Evolutionary conservation across 2,797 vertebrate genomes (phyloP), one percentile per base, ranked within the genome.

Genomic region (Odontamblyopus lacepedii): DNA sequence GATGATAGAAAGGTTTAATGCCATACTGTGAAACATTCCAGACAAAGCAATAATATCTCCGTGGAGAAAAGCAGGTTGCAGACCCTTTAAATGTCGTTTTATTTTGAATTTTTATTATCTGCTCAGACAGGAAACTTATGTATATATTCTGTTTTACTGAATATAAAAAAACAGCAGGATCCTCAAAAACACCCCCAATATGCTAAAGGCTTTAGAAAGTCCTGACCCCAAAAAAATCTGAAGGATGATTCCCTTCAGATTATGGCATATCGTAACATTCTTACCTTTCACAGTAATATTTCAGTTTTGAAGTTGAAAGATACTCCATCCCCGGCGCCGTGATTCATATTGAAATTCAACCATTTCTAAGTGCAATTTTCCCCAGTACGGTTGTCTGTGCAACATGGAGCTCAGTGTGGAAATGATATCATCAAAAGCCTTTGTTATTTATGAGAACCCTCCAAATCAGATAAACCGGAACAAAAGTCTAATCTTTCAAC

Each of bases 371-470:
- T 83, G 83, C 74, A 79, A 73, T 27, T 48, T 65, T 13, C 23
- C 41, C 38, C 41, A 16, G n/a, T 8, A 38, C 44, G 19, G 35
- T 38, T 38, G 18, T 48, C 63, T 65, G 63, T 29, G 23, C 23
- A 44, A 50, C 41, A 26, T 60, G 67, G 62, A 71, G 78, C 78
- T 63, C 69, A 77, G 73, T 75, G 67, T 66, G 69, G 86, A 85
- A 84, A 90, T 88, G 88, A 91, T 89, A 91, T 77, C 71, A 93
- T 90, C 85, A 86, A 84, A 81, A 79, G 79, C 81, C 86, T 92
- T 90, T 89, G 85, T 89, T 92, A 79, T 91, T 90, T 77, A 89
- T 90, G 82, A 91, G 86, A 90, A 88, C 82, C 67, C 81, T 88
- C 83, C 81, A 78, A 83, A 89, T 90, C 86, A 87, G 87, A 92